Base-by-base conservation (phyloP, 2,113 vertebrate species). In the Cinclus cinclus region DNA sequence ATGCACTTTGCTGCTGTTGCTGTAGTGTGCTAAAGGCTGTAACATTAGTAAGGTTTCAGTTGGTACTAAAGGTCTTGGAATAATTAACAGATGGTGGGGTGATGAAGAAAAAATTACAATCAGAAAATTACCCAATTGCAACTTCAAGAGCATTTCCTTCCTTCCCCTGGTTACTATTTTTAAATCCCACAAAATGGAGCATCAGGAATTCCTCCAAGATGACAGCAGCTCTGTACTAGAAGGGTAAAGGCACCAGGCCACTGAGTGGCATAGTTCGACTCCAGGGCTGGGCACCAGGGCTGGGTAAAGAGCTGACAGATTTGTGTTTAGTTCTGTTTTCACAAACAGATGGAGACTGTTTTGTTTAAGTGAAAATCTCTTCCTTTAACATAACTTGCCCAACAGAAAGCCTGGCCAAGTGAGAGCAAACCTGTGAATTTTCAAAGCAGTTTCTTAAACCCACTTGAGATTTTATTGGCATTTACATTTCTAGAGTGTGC, bases 401-500 rank as follows among this genome's bases (percentile, higher is more conserved):
- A 94, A 59, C 69, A 65, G 42, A 50, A 65, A 56, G 74, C 63
- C 27, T 22, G 24, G 9, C 55, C 81, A 73, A 56, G 46, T 27
- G 28, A 96, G 76, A 74, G n/a, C 3, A 86, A 80, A 74, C 50
- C 24, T 93, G 63, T 87, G 89, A 92, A 62, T 90, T 79, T 74
- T 95, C 80, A 69, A 62, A 80, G 74, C 49, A 52, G 24, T 41
- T 47, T 59, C 83, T 49, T 67, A 71, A 83, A 86, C 3, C 25
- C 83, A n/a, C 30, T 41, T 76, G 73, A 85, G 68, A 46, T 68
- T 93, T 87, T 64, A 62, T 39, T 83, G 81, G 78, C 85, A 92
- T 92, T 97, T 96, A 81, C 31, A 75, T 95, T 96, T 94, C 83
- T 83, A 44, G 83, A 75, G 44, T 2, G 15, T 60, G 24, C 70